These are phyloP conservation scores for Cynopterus brachyotis DNA, from an alignment of 2,113 vertebrate species.

Conservation along the genomic window DNA sequence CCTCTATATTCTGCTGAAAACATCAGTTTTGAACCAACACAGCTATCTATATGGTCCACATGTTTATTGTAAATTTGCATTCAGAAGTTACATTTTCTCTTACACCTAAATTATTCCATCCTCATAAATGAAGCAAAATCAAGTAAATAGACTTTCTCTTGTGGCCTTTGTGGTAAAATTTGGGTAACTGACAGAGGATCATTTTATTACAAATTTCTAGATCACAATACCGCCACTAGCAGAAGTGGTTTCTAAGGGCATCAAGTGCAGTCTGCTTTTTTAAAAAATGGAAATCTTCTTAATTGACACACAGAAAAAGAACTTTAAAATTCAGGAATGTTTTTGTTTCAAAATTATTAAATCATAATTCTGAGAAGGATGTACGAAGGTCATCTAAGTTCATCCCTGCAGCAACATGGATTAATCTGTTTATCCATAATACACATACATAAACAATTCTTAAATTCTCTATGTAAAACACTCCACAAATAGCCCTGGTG, in stretches of 20 bases:
- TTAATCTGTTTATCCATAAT: not conserved
- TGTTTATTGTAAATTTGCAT: conserved; percentile 9
- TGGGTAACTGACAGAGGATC: conserved; percentile 17
- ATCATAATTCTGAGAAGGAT: conserved; percentile 29
- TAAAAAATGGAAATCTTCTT: not conserved
- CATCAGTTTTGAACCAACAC: conserved; percentile 25
- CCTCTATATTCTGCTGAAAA: conserved; percentile 45
- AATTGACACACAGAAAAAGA: not conserved
- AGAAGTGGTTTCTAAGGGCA: not conserved
- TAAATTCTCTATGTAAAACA: not conserved
- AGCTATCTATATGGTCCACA: not conserved
- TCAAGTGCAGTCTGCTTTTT: not conserved
- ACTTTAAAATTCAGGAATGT: not conserved
- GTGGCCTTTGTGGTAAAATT: conserved; percentile 21
- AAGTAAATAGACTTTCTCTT: conserved; percentile 35
- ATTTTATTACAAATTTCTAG: conserved; percentile 18
- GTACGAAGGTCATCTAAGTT: conserved; percentile 13
- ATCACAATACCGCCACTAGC: not conserved
- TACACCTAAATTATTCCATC: conserved; percentile 28
- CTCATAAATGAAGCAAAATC: conserved; percentile 32
- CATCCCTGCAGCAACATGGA: not conserved
- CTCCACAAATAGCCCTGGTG: not conserved
- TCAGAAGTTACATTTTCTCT: conserved; percentile 49
- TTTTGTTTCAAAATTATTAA: conserved; percentile 13
- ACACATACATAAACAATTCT: not conserved